Base-by-base conservation (phyloP, 1,140 invertebrate genomes). In the Brachionus plicatilis region DNA sequence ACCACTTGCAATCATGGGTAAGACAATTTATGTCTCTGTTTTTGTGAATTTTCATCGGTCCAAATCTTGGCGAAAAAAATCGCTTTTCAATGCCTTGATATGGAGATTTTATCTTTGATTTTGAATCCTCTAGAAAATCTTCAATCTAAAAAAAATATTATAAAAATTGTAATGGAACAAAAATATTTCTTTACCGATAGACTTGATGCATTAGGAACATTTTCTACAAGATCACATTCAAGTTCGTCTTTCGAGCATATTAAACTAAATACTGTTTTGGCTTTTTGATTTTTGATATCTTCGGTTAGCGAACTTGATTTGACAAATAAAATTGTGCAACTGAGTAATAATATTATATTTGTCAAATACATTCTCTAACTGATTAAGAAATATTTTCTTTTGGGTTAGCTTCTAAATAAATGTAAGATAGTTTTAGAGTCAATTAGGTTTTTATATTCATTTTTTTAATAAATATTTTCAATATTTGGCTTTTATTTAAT, bases 21-120 rank as follows among this genome's bases (percentile, higher is more conserved):
- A 76, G 20, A 76, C 72, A 76, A 76, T 76, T 76, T n/a, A 76
- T 76, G 3, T 76, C 72, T 76, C 47, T 76, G 27, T 24, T 20
- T 50, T 76, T 76, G 14, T 76, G 45, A 50, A 76, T 24, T 76
- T 50, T 76, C 20, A 72, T 43, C 1, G 72, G 20, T 17, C 47
- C 43, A 17, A 20, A 27, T 50, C 70, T 41, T 11, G 20, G 24
- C 4, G 45, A 37, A 50, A 76, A 76, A 6, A 50, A 76, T 76
- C 72, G 47, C 33, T 76, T 76, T 29, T 50, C 12, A 24, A 76
- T 47, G 24, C 12, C 47, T 24, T 47, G 43, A 50, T 47, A 24
- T 50, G 9, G 3, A 24, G 4, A 17, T 72, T 37, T 20, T 24
- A 3, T 43, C 9, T 45, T 72, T 29, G 33, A 9, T 33, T 68